Conservation (phyloP, 2,113 vertebrate genomes). For the Electrona antarctica region DNA sequence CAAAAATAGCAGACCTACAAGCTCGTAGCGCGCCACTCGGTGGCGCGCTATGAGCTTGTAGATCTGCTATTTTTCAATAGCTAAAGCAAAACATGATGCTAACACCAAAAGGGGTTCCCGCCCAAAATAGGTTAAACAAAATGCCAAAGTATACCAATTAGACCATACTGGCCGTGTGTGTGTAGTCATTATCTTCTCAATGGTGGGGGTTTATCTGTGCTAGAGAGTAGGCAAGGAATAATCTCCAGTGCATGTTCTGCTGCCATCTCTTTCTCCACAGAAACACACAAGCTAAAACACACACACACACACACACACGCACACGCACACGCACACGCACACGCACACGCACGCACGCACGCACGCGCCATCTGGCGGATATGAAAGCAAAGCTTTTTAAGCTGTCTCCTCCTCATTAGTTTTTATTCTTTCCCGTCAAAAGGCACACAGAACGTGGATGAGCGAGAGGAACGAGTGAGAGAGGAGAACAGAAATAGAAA, state of each 20-base stretch:
- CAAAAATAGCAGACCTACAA: too few species aligned
- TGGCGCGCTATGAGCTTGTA: too few species aligned
- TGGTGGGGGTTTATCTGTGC: not conserved
- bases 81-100: too few species aligned
- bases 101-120: too few species aligned
- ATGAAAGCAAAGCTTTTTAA: slow-evolving; percentile 48
- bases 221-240: not conserved
- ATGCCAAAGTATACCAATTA: too few species aligned
- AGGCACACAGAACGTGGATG: not conserved
- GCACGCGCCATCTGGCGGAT: slow-evolving; percentile 54
- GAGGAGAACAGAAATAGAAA: not conserved
- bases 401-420: slow-evolving; percentile 56
- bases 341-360: slow-evolving; percentile 34
- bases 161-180: too few species aligned
- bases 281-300: not conserved
- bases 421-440: slow-evolving; percentile 41
- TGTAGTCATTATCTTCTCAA: slow-evolving; percentile 11
- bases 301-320: not conserved
- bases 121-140: too few species aligned
- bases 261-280: too few species aligned
- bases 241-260: not conserved
- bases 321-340: slow-evolving; percentile 19
- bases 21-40: too few species aligned
- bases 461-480: slow-evolving; percentile 26
- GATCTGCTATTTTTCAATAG: too few species aligned